Conservation (phyloP, 2,113 vertebrate species). For the Pontoporia blainvillei region DNA sequence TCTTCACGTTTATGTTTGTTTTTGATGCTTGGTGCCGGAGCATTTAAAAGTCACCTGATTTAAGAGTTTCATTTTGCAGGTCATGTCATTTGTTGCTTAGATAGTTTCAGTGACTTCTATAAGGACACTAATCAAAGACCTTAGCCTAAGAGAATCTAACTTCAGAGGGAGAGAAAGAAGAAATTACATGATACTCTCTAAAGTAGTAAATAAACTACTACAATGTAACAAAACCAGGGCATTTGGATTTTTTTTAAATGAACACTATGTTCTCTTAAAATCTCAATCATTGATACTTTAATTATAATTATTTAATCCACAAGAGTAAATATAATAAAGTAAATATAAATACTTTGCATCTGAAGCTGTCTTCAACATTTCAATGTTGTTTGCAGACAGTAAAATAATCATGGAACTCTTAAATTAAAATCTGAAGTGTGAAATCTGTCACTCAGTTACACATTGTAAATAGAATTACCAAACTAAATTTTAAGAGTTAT, state of each 20-base stretch:
- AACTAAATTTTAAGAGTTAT: neutral
- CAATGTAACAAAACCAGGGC: neutral
- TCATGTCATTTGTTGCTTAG: neutral
- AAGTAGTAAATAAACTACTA: neutral
- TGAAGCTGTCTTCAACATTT: neutral
- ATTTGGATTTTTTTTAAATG: neutral
- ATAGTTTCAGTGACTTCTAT: neutral
- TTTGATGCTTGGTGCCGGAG: neutral
- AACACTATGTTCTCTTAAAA: neutral
- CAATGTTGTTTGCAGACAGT: neutral
- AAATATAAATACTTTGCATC: neutral
- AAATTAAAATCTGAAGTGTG: neutral
- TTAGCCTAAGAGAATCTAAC: neutral
- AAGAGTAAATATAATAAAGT: neutral
- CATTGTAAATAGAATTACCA: neutral
- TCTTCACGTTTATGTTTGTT: neutral
- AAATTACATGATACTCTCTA: neutral
- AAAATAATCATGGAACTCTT: neutral
- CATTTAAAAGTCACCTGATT: neutral
- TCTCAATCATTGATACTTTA: neutral
- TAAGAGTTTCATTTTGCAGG: neutral
- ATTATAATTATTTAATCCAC: neutral
- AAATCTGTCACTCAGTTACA: neutral
- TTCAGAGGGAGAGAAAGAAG: neutral
- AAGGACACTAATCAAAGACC: neutral